Base-by-base conservation (phyloP, 2,888 invertebrate species). In the Troilus luridus region DNA sequence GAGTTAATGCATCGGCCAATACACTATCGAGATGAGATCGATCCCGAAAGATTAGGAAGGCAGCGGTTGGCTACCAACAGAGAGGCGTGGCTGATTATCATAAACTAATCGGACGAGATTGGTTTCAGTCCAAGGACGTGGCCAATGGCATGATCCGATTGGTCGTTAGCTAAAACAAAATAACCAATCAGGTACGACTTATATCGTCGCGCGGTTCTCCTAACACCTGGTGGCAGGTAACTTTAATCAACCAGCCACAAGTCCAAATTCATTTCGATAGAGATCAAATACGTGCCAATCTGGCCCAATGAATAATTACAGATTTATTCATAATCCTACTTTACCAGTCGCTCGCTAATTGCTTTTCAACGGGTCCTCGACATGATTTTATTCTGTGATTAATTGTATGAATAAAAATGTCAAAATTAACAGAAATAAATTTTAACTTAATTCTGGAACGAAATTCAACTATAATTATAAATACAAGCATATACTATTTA, bases 21-120 rank as follows among this genome's bases (percentile, higher is more conserved):
- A 77, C 41, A 77, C 17, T 27, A 41, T 77, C 41, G 72, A 77
- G 72, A 7, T 41, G 8, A 24, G 72, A 77, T 77, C 72, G 72
- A 77, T 77, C 11, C 72, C 12, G 12, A 67, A 24, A 24, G 67
- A 77, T 77, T 77, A 77, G 72, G 64, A 64, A n/a, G 64, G n/a
- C n/a, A 3, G 64, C 27, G 72, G 24, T 67, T 67, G 67, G 67
- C 67, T 67, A 24, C 3, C 8, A 77, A 8, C 7, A 17, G 72
- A 1, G 72, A 17, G 72, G 72, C 72, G 72, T 27, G 72, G 72
- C 41, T 77, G 9, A 77, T 77, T 77, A 77, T 77, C 27, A 77
- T 77, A 77, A 27, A 77, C 72, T 77, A 77, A 77, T 77, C 72
- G 27, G 72, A 41, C 41, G 41, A 77, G 72, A 77, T 77, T 77